phyloP scores from a whole-genome alignment of 2,113 vertebrate species.

The Oceanodroma tethys region DNA sequence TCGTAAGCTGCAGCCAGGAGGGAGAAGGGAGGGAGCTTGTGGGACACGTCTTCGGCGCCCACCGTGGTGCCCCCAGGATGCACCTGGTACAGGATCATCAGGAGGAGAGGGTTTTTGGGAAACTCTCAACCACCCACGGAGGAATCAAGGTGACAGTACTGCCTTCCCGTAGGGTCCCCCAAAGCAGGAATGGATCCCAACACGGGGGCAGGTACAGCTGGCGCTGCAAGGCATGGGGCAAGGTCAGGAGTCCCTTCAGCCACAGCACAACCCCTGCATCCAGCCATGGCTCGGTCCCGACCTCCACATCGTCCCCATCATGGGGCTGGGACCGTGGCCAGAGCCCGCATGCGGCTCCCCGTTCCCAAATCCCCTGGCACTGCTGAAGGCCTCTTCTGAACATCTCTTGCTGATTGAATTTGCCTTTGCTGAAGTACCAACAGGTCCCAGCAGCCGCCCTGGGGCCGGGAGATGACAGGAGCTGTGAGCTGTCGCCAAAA shows the following conservation, averaged over 20 bases:
- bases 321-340: accelerated
- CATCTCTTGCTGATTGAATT: not conserved
- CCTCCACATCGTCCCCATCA: not conserved
- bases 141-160: not conserved
- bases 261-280: not conserved
- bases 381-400: not conserved
- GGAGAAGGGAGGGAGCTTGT: not conserved
- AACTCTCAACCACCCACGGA: not conserved
- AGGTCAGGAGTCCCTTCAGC: not conserved
- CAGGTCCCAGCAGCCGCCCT: not conserved
- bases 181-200: not conserved
- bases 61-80: accelerated
- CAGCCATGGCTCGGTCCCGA: accelerated
- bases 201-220: not conserved
- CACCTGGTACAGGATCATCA: not conserved
- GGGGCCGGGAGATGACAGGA: not conserved
- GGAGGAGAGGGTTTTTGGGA: not conserved
- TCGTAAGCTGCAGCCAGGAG: accelerated
- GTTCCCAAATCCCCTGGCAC: not conserved
- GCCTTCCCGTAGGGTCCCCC: not conserved
- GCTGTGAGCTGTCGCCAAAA: not conserved
- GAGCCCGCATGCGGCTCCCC: accelerated
- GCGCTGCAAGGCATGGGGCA: not conserved
- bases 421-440: not conserved
- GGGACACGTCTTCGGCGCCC: accelerated